Evolutionary conservation across 2,113 vertebrate species (phyloP).

Genomic region (Hippotragus niger): DNA sequence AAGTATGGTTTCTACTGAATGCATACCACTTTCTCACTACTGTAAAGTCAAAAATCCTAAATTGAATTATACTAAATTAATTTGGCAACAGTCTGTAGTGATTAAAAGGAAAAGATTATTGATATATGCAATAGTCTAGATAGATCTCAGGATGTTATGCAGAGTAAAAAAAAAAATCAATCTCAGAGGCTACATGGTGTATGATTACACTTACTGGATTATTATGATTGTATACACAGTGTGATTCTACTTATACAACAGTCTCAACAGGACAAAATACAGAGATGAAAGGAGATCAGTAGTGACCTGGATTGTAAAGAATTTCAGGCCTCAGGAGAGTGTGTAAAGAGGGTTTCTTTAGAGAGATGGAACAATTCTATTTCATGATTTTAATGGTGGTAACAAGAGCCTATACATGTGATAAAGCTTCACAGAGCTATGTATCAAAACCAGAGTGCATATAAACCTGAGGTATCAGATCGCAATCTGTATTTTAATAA

Average conservation of each 20-base stretch:
- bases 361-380: too few species aligned
- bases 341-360: background rate
- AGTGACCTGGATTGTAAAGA: background rate
- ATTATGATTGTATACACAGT: background rate
- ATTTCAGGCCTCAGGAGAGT: background rate
- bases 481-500: rapidly evolving
- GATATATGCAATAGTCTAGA: background rate
- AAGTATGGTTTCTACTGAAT: background rate
- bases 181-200: background rate
- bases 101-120: too few species aligned
- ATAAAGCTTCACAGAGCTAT: too few species aligned
- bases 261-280: background rate
- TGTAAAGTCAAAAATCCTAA: background rate
- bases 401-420: too few species aligned
- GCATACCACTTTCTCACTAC: background rate
- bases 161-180: background rate
- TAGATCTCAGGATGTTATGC: background rate
- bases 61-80: background rate
- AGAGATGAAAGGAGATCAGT: background rate
- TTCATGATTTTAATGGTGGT: too few species aligned
- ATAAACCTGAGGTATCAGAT: too few species aligned
- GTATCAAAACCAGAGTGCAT: too few species aligned
- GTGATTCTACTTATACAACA: background rate
- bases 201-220: background rate
- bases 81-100: background rate